These are phyloP conservation scores for Fundulus diaphanus DNA, from an alignment of 2,797 vertebrate species.

Conservation along the genomic window DNA sequence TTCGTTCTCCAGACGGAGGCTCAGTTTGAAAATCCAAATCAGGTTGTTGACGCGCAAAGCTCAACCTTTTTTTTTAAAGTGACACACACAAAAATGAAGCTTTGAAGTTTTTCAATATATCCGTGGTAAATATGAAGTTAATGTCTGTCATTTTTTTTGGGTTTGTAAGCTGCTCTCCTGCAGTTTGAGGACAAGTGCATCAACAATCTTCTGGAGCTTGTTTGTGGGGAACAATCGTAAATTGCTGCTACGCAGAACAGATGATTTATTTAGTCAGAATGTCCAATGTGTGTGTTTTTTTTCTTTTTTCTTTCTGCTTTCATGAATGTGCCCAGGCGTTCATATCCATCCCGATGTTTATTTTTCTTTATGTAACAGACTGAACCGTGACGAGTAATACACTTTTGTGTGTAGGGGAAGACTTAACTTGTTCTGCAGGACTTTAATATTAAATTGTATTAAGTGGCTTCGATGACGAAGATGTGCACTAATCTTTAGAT, in stretches of 20 bases:
- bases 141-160: constrained; percentile 8
- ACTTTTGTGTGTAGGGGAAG: constrained; percentile 34
- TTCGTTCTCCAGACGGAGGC: constrained; percentile 28
- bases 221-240: constrained; percentile 47
- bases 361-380: constrained; percentile 36
- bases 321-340: constrained; percentile 67
- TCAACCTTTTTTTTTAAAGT: constrained; percentile 14
- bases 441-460: constrained; percentile 29
- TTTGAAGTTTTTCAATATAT: constrained; percentile 39
- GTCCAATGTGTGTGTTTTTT: constrained; percentile 26
- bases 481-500: constrained; percentile 44
- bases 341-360: constrained; percentile 35
- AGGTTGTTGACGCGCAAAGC: background rate
- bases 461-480: constrained; percentile 25
- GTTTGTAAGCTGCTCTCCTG: constrained; percentile 38
- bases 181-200: constrained; percentile 33
- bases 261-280: constrained; percentile 37
- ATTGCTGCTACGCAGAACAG: constrained; percentile 32
- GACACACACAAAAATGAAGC: constrained; percentile 14
- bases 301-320: constrained; percentile 43
- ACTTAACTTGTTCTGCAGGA: constrained; percentile 22
- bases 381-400: constrained; percentile 53
- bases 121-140: constrained; percentile 15
- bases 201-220: constrained; percentile 19
- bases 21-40: constrained; percentile 28